Conservation (phyloP, 23 tunicate species). For the Trididemnum nubilum region DNA sequence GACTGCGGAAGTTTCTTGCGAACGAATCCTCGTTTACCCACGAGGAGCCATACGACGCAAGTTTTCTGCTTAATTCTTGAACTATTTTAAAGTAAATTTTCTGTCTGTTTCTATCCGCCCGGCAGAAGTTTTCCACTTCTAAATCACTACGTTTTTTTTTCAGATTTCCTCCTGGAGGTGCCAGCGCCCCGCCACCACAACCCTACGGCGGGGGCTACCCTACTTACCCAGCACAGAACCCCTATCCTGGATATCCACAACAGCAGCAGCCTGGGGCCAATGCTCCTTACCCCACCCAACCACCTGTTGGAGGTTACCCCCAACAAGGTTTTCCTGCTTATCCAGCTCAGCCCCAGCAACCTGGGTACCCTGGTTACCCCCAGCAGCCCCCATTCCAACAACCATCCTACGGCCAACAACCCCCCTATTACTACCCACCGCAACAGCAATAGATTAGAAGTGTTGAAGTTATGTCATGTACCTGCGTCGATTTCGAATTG, state of each 20-base stretch:
- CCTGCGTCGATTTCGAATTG: too few species aligned
- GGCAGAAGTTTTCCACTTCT: too few species aligned
- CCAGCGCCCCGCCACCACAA: slow-evolving; percentile 52
- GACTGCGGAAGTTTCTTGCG: too few species aligned
- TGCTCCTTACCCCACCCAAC: slow-evolving; percentile 67
- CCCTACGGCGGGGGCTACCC: too few species aligned
- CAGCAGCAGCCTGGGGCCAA: slow-evolving; percentile 60
- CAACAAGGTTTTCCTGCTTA: slow-evolving; percentile 42
- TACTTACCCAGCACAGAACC: slow-evolving; percentile 31
- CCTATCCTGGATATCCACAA: slow-evolving; percentile 77
- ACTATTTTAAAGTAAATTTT: too few species aligned
- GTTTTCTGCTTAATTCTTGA: too few species aligned
- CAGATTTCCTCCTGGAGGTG: slow-evolving; percentile 57
- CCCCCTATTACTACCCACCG: slow-evolving; percentile 69
- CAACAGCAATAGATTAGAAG: slow-evolving; percentile 35
- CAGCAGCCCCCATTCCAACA: slow-evolving; percentile 1
- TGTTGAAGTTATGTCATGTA: too few species aligned
- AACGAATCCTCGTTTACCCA: too few species aligned
- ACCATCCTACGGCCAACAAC: slow-evolving; percentile 45
- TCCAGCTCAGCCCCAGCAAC: slow-evolving; percentile 54
- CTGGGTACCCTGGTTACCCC: slow-evolving; percentile 44
- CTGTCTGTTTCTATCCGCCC: too few species aligned
- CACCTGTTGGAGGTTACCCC: slow-evolving; percentile 33
- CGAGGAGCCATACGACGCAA: too few species aligned
- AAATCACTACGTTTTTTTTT: too few species aligned